Conservation (phyloP, 2,888 invertebrate genomes). For the Apoda limacodes region DNA sequence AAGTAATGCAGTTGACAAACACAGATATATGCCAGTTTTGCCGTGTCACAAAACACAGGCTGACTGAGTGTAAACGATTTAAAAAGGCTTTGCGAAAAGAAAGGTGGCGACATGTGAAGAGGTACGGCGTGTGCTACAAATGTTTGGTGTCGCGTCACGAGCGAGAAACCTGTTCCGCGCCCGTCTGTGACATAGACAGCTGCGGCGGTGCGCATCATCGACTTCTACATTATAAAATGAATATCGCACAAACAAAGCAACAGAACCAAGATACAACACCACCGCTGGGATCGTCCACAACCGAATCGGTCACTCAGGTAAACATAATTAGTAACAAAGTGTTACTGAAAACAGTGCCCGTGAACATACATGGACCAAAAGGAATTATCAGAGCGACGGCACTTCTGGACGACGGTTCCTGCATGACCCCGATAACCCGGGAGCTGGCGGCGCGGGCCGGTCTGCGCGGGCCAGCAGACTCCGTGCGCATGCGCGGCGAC, state of each 20-base stretch:
- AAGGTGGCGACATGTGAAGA: constrained; percentile 14
- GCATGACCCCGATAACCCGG: constrained; percentile 18
- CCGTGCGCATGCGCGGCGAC: too few relatives aligned
- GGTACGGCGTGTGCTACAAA: constrained; percentile 14
- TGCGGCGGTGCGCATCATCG: constrained; percentile 15
- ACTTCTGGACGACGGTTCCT: constrained; percentile 23
- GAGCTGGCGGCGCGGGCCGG: too few relatives aligned
- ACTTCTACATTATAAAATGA: constrained; percentile 13
- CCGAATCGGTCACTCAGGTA: constrained; percentile 6
- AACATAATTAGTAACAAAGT: constrained; percentile 7
- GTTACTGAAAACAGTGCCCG: constrained; percentile 19
- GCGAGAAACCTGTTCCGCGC: constrained; percentile 12
- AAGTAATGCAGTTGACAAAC: constrained; percentile 12
- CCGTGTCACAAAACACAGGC: constrained; percentile 8
- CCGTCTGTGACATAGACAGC: constrained; percentile 11
- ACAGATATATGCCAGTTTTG: too few relatives aligned
- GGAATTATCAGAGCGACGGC: constrained; percentile 15
- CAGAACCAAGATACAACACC: too few relatives aligned
- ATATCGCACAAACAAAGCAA: too few relatives aligned
- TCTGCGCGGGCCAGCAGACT: too few relatives aligned
- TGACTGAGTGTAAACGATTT: constrained; percentile 16
- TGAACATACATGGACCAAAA: constrained; percentile 17
- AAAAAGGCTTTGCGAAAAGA: constrained; percentile 17
- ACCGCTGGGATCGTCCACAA: background rate
- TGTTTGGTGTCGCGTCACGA: constrained; percentile 15